Percentiles rank a stretch among this genome's conserved stretches.
Conservation (phyloP, 1,140 invertebrate genomes). For the Drosophila oshimai region DNA sequence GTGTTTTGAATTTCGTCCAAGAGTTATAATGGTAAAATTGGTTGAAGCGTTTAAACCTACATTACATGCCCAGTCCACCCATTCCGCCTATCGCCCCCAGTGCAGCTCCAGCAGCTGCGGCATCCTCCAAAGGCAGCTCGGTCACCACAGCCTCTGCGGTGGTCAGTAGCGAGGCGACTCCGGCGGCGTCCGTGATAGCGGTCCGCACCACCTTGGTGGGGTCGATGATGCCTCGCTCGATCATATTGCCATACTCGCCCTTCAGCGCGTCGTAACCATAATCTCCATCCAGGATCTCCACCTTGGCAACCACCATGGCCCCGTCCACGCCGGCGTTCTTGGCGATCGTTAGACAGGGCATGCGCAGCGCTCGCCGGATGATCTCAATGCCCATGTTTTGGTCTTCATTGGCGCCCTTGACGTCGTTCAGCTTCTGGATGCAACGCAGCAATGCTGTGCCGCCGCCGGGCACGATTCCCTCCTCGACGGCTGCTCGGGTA, state of each 20-base stretch:
- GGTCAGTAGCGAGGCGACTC: slow-evolving; percentile 97
- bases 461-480: slow-evolving; percentile 99
- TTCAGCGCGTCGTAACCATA: slow-evolving; percentile 98
- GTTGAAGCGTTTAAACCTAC: not conserved
- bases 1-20: not conserved
- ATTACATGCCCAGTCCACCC: slow-evolving; percentile 57
- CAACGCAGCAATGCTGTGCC: slow-evolving; percentile 97
- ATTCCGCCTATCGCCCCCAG: slow-evolving; percentile 45
- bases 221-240: slow-evolving; percentile 98
- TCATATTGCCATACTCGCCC: slow-evolving; percentile 97
- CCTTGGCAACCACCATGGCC: slow-evolving; percentile 96
- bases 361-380: slow-evolving; percentile 93
- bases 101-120: slow-evolving; percentile 76
- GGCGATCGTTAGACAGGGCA: slow-evolving; percentile 97
- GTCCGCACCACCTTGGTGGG: slow-evolving; percentile 99
- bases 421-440: slow-evolving; percentile 87
- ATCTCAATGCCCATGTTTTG: slow-evolving; percentile 94
- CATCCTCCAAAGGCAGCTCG: slow-evolving; percentile 97
- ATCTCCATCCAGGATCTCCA: slow-evolving; percentile 88
- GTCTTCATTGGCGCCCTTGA: slow-evolving; percentile 92
- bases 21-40: not conserved
- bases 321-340: slow-evolving; percentile 98
- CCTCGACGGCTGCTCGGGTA: slow-evolving; percentile 98
- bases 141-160: slow-evolving; percentile 98
- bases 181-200: slow-evolving; percentile 98